Evolutionary conservation across 2,113 vertebrate genomes (phyloP).

Genomic region (Centropristis striata): DNA sequence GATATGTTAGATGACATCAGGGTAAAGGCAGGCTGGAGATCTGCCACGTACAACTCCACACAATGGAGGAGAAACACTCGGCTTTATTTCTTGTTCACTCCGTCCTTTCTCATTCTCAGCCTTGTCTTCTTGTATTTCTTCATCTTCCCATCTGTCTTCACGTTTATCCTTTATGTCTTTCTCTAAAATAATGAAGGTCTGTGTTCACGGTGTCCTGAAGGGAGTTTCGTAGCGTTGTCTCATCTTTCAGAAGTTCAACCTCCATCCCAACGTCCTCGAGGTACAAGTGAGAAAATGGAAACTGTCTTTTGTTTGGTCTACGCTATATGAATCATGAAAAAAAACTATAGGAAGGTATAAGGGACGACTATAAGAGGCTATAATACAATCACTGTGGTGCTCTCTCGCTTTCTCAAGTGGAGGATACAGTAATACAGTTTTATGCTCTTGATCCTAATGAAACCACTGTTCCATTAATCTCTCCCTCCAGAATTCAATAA

Average conservation of each 20-base stretch:
- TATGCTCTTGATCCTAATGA: constrained; percentile 62
- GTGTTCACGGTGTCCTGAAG: constrained; percentile 40
- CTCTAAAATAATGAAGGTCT: constrained; percentile 4
- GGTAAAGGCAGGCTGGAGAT: constrained; percentile 67
- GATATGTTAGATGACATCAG: constrained; percentile 73
- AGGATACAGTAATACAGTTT: constrained; percentile 36
- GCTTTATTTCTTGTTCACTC: constrained; percentile 1
- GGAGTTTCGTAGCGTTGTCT: constrained; percentile 45
- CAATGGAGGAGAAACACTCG: constrained; percentile 29
- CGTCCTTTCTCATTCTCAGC: neutral
- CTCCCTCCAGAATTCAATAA: constrained; percentile 48
- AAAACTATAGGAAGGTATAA: constrained; percentile 34
- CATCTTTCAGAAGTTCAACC: constrained; percentile 59
- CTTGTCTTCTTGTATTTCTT: constrained; percentile 30
- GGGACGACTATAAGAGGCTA: constrained; percentile 19
- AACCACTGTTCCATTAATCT: constrained; percentile 62
- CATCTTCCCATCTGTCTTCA: constrained; percentile 25
- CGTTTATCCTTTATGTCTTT: constrained; percentile 13
- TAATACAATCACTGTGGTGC: constrained; percentile 22
- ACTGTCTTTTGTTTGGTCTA: constrained; percentile 56
- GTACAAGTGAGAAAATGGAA: constrained; percentile 56
- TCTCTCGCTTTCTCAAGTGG: constrained; percentile 8
- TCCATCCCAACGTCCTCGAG: constrained; percentile 46
- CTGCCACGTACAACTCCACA: constrained; percentile 47
- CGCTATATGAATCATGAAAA: constrained; percentile 38